A percentile compares a stretch with the other conserved stretches of the same genome.
phyloP scores from a whole-genome alignment of 2,888 invertebrate species.

The Dasypogon diadema region DNA sequence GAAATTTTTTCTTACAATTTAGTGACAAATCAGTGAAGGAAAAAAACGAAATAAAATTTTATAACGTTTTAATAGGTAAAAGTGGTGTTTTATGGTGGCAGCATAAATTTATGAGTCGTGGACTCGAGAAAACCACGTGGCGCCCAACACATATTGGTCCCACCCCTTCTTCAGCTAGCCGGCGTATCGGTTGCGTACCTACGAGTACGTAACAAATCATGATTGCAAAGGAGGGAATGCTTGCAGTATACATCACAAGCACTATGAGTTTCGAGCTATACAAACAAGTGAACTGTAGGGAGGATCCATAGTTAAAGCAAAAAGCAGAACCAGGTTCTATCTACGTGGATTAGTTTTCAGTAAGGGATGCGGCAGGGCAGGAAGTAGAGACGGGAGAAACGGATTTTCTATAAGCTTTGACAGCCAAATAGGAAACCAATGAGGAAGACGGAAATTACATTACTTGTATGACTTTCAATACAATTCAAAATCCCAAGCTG shows the following conservation, averaged over 20 bases:
- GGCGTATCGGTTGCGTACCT: too few relatives aligned
- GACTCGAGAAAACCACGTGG: too few relatives aligned
- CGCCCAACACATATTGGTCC: too few relatives aligned
- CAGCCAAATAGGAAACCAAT: slow-evolving; percentile 54
- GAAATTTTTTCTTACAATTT: too few relatives aligned
- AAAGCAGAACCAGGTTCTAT: neutral
- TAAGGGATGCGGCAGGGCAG: slow-evolving; percentile 48
- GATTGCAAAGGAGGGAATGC: neutral
- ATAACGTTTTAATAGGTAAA: too few relatives aligned
- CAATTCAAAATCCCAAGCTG: slow-evolving; percentile 52
- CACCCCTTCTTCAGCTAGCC: too few relatives aligned
- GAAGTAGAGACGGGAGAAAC: slow-evolving; percentile 57
- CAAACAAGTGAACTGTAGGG: neutral
- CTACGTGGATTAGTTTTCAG: slow-evolving; percentile 15
- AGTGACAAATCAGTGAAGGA: too few relatives aligned
- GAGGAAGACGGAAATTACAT: slow-evolving; percentile 54
- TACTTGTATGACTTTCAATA: slow-evolving; percentile 54
- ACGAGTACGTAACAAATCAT: too few relatives aligned
- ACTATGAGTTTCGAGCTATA: neutral
- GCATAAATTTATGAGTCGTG: too few relatives aligned
- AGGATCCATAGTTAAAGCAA: neutral
- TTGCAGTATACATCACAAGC: neutral
- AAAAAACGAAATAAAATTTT: too few relatives aligned
- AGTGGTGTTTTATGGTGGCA: too few relatives aligned
- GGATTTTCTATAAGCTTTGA: slow-evolving; percentile 54